These are phyloP conservation scores for Caenorhabditis doughertyi DNA, from an alignment of 2,888 invertebrate species.

Conservation along the genomic window DNA sequence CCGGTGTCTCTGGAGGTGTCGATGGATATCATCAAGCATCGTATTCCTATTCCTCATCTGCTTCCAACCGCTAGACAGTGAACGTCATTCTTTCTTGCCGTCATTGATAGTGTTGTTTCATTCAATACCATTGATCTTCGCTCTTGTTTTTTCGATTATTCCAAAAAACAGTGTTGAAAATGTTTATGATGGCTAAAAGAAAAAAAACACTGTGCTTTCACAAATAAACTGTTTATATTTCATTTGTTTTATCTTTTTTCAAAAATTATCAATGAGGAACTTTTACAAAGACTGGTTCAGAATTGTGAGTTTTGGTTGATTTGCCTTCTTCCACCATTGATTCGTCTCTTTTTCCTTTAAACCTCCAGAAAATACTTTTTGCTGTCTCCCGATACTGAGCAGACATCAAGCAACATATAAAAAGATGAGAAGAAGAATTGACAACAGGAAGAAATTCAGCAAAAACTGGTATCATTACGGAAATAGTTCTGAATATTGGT, in stretches of 20 bases:
- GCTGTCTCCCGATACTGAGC: conserved; percentile 29
- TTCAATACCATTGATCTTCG: conserved; percentile 57
- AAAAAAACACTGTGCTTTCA: background rate
- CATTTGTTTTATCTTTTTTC: background rate
- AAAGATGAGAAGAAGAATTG: conserved; percentile 40
- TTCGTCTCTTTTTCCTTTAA: too few relatives aligned
- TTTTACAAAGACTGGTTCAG: background rate
- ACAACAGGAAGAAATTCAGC: conserved; percentile 35
- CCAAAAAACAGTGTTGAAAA: background rate
- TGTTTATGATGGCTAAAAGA: conserved; percentile 13
- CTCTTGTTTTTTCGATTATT: conserved; percentile 31
- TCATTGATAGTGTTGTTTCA: conserved; percentile 57
- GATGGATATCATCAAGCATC: conserved; percentile 27
- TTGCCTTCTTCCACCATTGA: background rate
- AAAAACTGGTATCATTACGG: conserved; percentile 17
- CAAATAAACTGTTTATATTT: background rate
- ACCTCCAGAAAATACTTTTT: too few relatives aligned
- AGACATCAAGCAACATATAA: conserved; percentile 30
- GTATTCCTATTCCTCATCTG: conserved; percentile 16
- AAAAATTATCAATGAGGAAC: background rate
- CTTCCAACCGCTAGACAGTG: conserved; percentile 12
- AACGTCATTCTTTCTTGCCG: background rate
- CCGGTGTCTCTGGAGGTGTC: conserved; percentile 3
- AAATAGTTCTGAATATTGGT: conserved; percentile 14
- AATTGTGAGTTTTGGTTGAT: too few relatives aligned